Percentiles rank a stretch among this genome's conserved stretches.
phyloP scores from a whole-genome alignment of 2,888 invertebrate species.

The Neocrepidodera transversa region DNA sequence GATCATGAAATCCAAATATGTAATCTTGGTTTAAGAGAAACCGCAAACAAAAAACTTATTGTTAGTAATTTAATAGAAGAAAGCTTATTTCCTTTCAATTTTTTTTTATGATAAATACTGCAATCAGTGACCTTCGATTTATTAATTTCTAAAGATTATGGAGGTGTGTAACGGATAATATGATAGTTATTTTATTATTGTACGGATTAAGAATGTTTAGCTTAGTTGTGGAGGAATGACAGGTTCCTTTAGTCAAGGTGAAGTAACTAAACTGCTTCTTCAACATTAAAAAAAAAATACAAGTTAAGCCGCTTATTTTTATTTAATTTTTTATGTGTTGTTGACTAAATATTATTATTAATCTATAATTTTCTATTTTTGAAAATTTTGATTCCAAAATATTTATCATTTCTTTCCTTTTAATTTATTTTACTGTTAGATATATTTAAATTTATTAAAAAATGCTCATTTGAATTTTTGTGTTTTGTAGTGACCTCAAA shows the following conservation, averaged over 20 bases:
- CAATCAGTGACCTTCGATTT: conserved; percentile 5
- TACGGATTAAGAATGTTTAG: not conserved
- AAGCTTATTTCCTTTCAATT: not conserved
- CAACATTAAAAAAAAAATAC: too few species aligned
- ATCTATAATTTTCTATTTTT: too few species aligned
- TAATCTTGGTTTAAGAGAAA: not conserved
- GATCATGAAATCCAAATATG: conserved; percentile 1
- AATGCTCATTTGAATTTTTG: too few species aligned
- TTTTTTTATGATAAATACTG: not conserved
- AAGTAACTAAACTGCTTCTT: too few species aligned
- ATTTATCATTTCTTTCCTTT: too few species aligned
- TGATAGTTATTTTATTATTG: conserved; percentile 9
- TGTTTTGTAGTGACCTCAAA: too few species aligned
- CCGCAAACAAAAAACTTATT: conserved; percentile 1
- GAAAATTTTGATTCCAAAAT: too few species aligned
- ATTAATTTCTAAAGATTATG: conserved; percentile 12
- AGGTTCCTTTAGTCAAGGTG: not conserved
- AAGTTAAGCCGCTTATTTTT: too few species aligned
- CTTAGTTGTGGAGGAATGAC: not conserved
- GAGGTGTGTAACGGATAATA: not conserved
- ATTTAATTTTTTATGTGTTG: too few species aligned
- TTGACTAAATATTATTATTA: too few species aligned
- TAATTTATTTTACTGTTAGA: too few species aligned
- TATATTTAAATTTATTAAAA: too few species aligned
- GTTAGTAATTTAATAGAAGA: not conserved